phyloP scores from a whole-genome alignment of 2,113 vertebrate genomes.

The Mesoclemmys tuberculata region DNA sequence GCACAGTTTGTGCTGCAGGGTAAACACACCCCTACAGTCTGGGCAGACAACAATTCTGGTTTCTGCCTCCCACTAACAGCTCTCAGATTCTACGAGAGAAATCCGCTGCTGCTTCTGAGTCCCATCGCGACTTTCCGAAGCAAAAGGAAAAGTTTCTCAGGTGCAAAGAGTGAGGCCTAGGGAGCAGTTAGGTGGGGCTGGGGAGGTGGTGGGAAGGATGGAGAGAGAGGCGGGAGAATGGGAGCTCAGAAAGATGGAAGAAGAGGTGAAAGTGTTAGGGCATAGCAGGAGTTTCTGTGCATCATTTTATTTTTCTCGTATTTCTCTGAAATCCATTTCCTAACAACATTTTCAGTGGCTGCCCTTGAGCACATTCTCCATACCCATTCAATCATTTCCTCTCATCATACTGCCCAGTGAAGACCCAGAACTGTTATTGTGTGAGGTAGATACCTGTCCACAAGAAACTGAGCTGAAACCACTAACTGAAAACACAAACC shows the following conservation, averaged over 20 bases:
- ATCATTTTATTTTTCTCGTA: background rate
- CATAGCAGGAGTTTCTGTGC: background rate
- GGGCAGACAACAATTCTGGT: no score
- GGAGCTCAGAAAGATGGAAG: background rate
- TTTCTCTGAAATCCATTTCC: background rate
- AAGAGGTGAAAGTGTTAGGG: background rate
- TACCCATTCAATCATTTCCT: background rate
- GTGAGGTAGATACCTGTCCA: background rate
- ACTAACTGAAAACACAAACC: background rate
- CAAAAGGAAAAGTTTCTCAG: background rate
- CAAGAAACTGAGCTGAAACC: background rate
- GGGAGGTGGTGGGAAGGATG: background rate
- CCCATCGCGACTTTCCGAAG: background rate
- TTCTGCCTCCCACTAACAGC: no score
- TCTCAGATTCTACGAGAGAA: background rate
- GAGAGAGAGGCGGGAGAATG: background rate
- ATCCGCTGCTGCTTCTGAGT: background rate
- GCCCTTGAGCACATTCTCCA: background rate
- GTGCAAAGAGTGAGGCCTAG: no score
- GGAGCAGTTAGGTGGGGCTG: no score
- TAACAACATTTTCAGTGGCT: background rate
- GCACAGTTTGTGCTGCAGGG: no score
- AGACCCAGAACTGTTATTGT: background rate
- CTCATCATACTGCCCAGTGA: background rate
- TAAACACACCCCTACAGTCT: no score